These are phyloP conservation scores for Platysteira castanea DNA, from an alignment of 2,113 vertebrate genomes.

Conservation along the genomic window DNA sequence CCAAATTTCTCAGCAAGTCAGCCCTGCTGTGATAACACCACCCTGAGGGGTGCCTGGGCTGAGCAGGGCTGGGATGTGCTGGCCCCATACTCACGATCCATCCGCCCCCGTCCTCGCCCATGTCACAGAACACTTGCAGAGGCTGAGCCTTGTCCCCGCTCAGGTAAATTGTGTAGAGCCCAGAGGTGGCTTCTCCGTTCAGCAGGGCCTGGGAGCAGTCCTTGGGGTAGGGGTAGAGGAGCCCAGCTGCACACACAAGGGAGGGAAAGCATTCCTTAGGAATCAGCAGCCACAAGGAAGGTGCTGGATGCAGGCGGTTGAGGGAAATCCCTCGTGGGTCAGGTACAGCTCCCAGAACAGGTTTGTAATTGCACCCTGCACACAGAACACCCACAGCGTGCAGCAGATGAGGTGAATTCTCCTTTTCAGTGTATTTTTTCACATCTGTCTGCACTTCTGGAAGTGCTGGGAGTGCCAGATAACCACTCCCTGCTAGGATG, in stretches of 20 bases:
- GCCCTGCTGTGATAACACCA: accelerated
- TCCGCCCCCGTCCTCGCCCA: conserved; percentile 90
- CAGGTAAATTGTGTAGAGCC: conserved; percentile 88
- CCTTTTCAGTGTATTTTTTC: not conserved
- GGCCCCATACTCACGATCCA: conserved; percentile 88
- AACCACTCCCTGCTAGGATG: not conserved
- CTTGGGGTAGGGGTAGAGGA: conserved; percentile 87
- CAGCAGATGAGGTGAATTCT: not conserved
- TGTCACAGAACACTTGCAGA: conserved; percentile 92
- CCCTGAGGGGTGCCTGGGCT: no score
- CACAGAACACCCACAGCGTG: not conserved
- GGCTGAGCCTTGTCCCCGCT: conserved; percentile 85
- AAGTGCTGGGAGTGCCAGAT: not conserved
- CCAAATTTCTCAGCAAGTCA: not conserved
- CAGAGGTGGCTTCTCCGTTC: conserved; percentile 87
- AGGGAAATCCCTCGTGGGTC: not conserved
- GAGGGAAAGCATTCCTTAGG: not conserved
- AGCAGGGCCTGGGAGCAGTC: conserved; percentile 94
- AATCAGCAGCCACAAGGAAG: not conserved
- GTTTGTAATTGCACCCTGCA: not conserved
- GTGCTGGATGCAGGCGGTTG: not conserved
- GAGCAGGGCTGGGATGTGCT: not conserved
- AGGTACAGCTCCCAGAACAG: not conserved
- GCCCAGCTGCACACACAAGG: conserved; percentile 75
- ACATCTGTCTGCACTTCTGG: not conserved